Conservation (phyloP, 2,113 vertebrate genomes). For the Mirza zaza region DNA sequence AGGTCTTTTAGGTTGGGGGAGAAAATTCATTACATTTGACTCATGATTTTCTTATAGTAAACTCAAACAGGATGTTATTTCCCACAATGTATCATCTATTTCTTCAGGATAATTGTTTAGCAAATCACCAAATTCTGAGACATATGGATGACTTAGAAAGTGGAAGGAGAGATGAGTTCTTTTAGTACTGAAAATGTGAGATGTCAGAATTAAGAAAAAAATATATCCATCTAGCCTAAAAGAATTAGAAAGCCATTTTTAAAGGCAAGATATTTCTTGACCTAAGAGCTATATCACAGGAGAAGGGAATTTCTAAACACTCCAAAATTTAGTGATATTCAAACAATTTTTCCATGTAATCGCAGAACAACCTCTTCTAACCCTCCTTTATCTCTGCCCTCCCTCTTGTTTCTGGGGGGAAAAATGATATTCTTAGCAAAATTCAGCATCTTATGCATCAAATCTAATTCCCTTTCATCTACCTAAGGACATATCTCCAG, state of each 20-base stretch:
- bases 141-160: conserved; percentile 36
- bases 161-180: conserved; percentile 43
- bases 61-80: conserved; percentile 41
- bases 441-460: background rate
- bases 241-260: conserved; percentile 49
- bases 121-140: conserved; percentile 53
- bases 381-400: background rate
- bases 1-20: background rate
- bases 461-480: background rate
- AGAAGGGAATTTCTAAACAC: background rate
- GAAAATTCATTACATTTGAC: conserved; percentile 20
- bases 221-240: background rate
- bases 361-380: background rate
- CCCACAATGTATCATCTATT: conserved; percentile 29
- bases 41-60: conserved; percentile 57
- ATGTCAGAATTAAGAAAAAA: conserved; percentile 53
- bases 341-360: background rate
- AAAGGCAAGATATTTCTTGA: background rate
- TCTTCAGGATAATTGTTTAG: conserved; percentile 59
- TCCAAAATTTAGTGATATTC: background rate
- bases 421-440: background rate
- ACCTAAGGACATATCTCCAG: background rate
- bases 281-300: background rate
- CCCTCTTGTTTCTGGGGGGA: background rate
- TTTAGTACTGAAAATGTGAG: conserved; percentile 46